Conservation (phyloP, 2,888 invertebrate species). For the Lepidocyrtoides sp. region DNA sequence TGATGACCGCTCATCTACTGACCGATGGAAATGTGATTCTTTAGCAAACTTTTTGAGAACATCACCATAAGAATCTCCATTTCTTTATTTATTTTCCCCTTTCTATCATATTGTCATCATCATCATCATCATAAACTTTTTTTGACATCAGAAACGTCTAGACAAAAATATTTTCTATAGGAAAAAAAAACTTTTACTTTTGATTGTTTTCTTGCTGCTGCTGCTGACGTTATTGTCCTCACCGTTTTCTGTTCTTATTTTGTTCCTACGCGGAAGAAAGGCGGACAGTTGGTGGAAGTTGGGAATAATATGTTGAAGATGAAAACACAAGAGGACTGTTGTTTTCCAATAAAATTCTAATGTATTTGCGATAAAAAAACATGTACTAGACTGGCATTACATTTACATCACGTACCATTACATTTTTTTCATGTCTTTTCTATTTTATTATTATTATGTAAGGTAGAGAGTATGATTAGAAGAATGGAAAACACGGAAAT, state of each 20-base stretch:
- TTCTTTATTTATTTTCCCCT: too few species aligned
- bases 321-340: too few species aligned
- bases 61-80: background rate
- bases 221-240: too few species aligned
- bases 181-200: background rate
- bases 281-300: too few species aligned
- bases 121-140: background rate
- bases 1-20: background rate
- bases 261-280: too few species aligned
- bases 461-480: background rate
- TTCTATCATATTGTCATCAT: too few species aligned
- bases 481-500: background rate
- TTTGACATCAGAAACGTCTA: conserved; percentile 1
- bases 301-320: too few species aligned
- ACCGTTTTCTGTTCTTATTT: too few species aligned
- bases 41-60: conserved; percentile 8
- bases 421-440: background rate
- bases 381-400: background rate
- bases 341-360: too few species aligned
- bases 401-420: background rate
- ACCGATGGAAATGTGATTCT: too few species aligned
- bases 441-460: too few species aligned
- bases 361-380: background rate
- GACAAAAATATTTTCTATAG: background rate
- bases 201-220: too few species aligned